Conservation (phyloP, 2,113 vertebrate genomes). For the Tichodroma muraria region DNA sequence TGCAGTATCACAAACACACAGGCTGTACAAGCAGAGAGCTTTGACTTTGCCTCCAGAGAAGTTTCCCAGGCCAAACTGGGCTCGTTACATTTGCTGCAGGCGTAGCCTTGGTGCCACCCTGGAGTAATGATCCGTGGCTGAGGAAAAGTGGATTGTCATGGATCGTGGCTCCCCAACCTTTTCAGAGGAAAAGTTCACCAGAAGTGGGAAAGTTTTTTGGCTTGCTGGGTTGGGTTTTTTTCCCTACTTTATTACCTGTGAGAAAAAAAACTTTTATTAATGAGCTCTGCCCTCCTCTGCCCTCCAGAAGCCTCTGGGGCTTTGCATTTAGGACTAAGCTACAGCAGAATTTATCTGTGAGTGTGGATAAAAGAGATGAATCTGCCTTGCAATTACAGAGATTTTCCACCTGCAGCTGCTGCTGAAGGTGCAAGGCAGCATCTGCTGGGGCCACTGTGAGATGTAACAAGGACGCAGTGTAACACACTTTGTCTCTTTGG, state of each 20-base stretch:
- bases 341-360: not conserved
- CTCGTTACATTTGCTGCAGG: not conserved
- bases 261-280: not conserved
- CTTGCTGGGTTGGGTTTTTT: not conserved
- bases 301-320: not conserved
- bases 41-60: not conserved
- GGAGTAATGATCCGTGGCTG: constrained; percentile 18
- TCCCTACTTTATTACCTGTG: not conserved
- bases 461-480: not conserved
- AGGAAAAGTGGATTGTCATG: not conserved
- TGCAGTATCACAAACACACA: not conserved
- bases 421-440: not conserved
- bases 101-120: not conserved
- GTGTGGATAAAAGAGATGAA: not conserved
- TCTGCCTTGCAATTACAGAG: not conserved
- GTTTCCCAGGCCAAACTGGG: not conserved
- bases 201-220: not conserved
- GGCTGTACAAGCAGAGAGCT: not conserved
- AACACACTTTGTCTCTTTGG: not conserved
- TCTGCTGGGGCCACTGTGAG: not conserved
- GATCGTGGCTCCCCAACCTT: not conserved
- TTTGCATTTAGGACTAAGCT: not conserved
- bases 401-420: not conserved
- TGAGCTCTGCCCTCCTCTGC: not conserved
- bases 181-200: not conserved